Evolutionary conservation across 2,888 invertebrate genomes (phyloP).

Genomic region (Pseudococcus longispinus): DNA sequence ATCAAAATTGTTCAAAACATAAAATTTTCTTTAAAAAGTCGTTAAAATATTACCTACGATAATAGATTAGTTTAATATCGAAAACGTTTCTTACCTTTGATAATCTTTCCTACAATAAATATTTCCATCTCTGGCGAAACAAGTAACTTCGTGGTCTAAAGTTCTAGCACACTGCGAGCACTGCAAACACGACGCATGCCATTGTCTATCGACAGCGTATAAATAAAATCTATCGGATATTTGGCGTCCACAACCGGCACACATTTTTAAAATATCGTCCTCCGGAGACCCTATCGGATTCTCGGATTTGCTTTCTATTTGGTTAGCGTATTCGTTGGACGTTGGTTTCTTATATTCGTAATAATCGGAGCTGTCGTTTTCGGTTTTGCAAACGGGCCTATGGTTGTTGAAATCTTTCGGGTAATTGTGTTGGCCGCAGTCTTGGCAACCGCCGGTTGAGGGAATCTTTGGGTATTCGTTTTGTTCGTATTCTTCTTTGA

Average conservation of each 20-base stretch:
- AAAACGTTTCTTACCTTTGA: constrained; percentile 77
- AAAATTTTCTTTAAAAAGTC: too few species aligned
- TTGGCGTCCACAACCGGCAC: constrained; percentile 86
- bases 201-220: constrained; percentile 87
- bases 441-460: constrained; percentile 52
- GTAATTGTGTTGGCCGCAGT: constrained; percentile 49
- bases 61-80: background rate
- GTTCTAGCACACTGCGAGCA: constrained; percentile 90
- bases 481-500: constrained; percentile 58
- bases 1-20: too few species aligned
- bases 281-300: constrained; percentile 50
- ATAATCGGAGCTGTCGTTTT: constrained; percentile 39
- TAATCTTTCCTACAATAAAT: constrained; percentile 97
- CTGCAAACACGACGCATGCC: constrained; percentile 90
- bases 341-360: constrained; percentile 47
- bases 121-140: constrained; percentile 90
- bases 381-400: constrained; percentile 40
- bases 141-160: constrained; percentile 88
- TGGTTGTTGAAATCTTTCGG: background rate
- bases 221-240: constrained; percentile 91
- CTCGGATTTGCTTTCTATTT: constrained; percentile 55
- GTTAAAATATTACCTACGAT: too few species aligned
- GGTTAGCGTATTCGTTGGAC: background rate
- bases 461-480: constrained; percentile 50
- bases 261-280: constrained; percentile 66